Conservation (phyloP, 2,113 vertebrate species). For the Podiceps cristatus region DNA sequence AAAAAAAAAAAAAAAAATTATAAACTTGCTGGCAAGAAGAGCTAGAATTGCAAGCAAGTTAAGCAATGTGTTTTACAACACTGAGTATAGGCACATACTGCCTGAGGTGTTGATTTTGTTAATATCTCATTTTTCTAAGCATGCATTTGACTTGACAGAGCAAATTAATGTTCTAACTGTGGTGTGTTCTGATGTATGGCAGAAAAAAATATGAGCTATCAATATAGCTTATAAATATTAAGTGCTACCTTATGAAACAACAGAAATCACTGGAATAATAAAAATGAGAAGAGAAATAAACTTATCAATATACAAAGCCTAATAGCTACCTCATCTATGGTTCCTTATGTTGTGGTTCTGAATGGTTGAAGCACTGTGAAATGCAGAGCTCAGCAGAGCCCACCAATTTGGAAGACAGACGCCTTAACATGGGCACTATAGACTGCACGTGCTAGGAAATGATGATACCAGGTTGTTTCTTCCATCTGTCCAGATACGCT, state of each 20-base stretch:
- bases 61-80: background rate
- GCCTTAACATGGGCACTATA: fast-evolving
- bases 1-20: background rate
- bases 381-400: background rate
- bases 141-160: background rate
- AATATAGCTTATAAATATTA: slow-evolving; percentile 18
- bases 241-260: background rate
- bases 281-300: background rate
- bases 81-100: background rate
- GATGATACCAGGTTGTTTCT: background rate
- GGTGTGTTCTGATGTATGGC: background rate
- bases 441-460: fast-evolving
- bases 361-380: background rate
- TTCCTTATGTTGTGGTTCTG: background rate
- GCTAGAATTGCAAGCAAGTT: background rate
- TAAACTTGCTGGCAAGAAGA: background rate
- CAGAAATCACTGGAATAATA: background rate
- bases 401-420: fast-evolving
- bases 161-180: background rate
- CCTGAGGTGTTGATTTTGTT: background rate
- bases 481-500: background rate
- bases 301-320: background rate
- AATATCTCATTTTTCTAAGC: background rate
- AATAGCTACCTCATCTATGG: background rate
- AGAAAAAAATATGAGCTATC: background rate